Evolutionary conservation across 2,888 invertebrate species (phyloP), one percentile per base, ranked within the genome.

Genomic region (Xanthorhoe designata): DNA sequence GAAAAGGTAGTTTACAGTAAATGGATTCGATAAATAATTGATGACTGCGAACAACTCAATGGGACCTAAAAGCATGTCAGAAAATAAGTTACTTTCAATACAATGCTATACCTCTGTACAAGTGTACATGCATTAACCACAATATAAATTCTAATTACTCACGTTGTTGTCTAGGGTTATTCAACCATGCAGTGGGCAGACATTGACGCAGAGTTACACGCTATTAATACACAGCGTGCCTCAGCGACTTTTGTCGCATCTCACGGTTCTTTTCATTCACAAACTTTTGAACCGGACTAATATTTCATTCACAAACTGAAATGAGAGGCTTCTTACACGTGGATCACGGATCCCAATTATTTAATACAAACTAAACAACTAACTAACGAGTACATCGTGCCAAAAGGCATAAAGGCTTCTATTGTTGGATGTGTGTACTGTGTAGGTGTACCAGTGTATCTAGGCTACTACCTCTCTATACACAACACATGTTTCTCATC

Each of bases 161-260:
- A 66, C 73, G 67, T 68, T 79, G 74, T 78, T 73, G 75, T 74
- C 76, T 82, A 81, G 81, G 87, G 87, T 87, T 88, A 86, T 89
- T 89, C 85, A 90, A 90, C 87, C 81, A 83, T 66, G 66, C 70
- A 67, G 78, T 78, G 75, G 76, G 76, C 74, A 74, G 72, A 66
- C 64, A 62, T 73, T 79, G 81, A 85, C 84, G 83, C 76, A 79
- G 75, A 68, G 63, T 55, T 59, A 72, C 64, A 54, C 64, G 69
- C 80, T 83, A 81, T 76, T 79, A 81, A 85, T 84, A 85, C 67
- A 69, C 69, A 55, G 65, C 72, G 71, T 72, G 72, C 68, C 73
- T 74, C 73, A 62, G 61, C 54, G 47, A 53, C 60, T 71, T 66
- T 70, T 77, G 76, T 75, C 76, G 66, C 73, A 70, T 74, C 75